Conservation (phyloP, 2,888 invertebrate genomes). For the Lissonota sp. region DNA sequence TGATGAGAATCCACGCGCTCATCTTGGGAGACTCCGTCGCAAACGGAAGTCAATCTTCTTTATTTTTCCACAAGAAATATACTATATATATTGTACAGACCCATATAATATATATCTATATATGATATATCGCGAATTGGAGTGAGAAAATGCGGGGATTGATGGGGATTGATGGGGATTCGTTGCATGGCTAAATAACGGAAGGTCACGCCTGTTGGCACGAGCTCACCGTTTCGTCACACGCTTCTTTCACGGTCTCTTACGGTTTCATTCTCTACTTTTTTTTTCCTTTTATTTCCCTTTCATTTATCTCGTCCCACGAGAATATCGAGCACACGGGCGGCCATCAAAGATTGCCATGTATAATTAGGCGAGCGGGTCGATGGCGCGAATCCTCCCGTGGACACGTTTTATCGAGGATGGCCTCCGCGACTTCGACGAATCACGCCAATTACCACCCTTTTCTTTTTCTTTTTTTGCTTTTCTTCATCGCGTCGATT, state of each 20-base stretch:
- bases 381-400: conserved; percentile 47
- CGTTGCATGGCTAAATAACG: too few species aligned
- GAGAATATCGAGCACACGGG: conserved; percentile 43
- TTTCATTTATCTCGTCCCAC: conserved; percentile 15
- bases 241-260: conserved; percentile 67
- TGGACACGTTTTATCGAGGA: conserved; percentile 48
- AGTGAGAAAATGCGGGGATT: too few species aligned
- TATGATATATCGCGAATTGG: too few species aligned
- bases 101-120: too few species aligned
- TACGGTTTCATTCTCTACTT: conserved; percentile 49
- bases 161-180: too few species aligned
- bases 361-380: conserved; percentile 58
- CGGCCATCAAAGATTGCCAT: conserved; percentile 48
- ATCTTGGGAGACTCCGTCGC: conserved; percentile 18
- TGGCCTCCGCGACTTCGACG: too few species aligned
- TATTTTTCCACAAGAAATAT: conserved; percentile 4
- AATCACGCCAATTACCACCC: too few species aligned
- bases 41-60: conserved; percentile 20
- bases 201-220: conserved; percentile 80
- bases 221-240: conserved; percentile 78
- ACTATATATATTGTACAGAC: too few species aligned
- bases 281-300: conserved; percentile 31
- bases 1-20: conserved; percentile 3
- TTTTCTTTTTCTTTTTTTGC: too few species aligned
- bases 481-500: too few species aligned